A percentile compares a stretch with the other conserved stretches of the same genome.
Conservation (phyloP, 2,888 invertebrate species). For the Ptychoptera contaminata region DNA sequence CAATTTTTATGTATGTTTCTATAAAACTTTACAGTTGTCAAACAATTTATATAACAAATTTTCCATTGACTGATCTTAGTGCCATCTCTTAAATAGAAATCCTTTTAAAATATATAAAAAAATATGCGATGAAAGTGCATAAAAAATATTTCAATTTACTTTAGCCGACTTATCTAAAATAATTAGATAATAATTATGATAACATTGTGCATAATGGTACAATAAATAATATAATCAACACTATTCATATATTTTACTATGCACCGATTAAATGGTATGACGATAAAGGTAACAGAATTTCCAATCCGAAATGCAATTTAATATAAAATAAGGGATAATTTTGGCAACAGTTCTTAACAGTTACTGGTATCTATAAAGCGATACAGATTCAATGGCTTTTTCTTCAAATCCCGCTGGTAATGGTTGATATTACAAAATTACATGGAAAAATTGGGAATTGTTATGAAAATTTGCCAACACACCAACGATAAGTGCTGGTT, state of each 20-base stretch:
- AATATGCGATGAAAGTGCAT: too few relatives aligned
- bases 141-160: too few relatives aligned
- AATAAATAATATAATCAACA: constrained; percentile 14
- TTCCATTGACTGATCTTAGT: too few relatives aligned
- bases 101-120: too few relatives aligned
- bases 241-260: constrained; percentile 29
- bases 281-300: not conserved
- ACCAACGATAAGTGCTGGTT: constrained; percentile 55
- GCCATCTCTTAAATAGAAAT: too few relatives aligned
- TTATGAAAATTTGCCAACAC: constrained; percentile 39
- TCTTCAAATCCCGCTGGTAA: constrained; percentile 50
- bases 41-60: too few relatives aligned
- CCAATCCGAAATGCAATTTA: constrained; percentile 24
- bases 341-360: constrained; percentile 32
- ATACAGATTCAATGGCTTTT: constrained; percentile 40
- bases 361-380: constrained; percentile 19
- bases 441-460: constrained; percentile 42
- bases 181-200: constrained; percentile 14
- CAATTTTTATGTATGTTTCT: too few relatives aligned
- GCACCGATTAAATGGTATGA: constrained; percentile 27
- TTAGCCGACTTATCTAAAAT: constrained; percentile 8
- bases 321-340: constrained; percentile 22
- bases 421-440: constrained; percentile 46
- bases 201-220: constrained; percentile 16
- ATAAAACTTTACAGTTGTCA: too few relatives aligned